phyloP scores from a whole-genome alignment of 2,113 vertebrate genomes.

The Nothoprocta pentlandii region DNA sequence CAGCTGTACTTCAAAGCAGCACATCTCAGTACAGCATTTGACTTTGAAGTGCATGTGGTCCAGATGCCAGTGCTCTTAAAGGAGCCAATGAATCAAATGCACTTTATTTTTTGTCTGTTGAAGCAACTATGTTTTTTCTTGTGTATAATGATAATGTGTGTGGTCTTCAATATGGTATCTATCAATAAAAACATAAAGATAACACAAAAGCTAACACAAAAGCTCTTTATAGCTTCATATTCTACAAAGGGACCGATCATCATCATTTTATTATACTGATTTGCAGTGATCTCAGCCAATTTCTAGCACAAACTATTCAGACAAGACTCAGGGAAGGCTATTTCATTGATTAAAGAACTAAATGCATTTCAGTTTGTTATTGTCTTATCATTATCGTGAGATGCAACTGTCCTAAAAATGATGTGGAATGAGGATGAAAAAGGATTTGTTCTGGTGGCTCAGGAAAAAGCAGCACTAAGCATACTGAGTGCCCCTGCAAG shows the following conservation, averaged over 20 bases:
- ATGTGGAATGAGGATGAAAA: neutral
- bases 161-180: conserved; percentile 39
- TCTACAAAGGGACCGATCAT: neutral
- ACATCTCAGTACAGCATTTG: conserved; percentile 55
- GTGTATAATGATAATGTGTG: neutral
- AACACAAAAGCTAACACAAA: conserved; percentile 47
- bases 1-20: conserved; percentile 76
- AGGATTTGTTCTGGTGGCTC: neutral
- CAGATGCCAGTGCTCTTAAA: conserved; percentile 72
- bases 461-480: neutral
- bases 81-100: conserved; percentile 51
- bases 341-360: conserved; percentile 40
- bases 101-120: conserved; percentile 50
- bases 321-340: neutral
- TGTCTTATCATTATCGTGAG: conserved; percentile 5
- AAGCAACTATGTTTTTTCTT: conserved; percentile 38
- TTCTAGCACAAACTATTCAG: conserved; percentile 10
- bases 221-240: conserved; percentile 50
- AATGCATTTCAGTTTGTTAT: neutral
- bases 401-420: neutral
- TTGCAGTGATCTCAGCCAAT: neutral
- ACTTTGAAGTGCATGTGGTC: conserved; percentile 77
- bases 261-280: conserved; percentile 22
- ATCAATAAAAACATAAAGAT: conserved; percentile 47
- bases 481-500: neutral